A percentile compares a stretch with the other conserved stretches of the same genome.
These are phyloP conservation scores for Lordiphosa fenestrarum DNA, from an alignment of 2,888 invertebrate genomes.

Conservation along the genomic window DNA sequence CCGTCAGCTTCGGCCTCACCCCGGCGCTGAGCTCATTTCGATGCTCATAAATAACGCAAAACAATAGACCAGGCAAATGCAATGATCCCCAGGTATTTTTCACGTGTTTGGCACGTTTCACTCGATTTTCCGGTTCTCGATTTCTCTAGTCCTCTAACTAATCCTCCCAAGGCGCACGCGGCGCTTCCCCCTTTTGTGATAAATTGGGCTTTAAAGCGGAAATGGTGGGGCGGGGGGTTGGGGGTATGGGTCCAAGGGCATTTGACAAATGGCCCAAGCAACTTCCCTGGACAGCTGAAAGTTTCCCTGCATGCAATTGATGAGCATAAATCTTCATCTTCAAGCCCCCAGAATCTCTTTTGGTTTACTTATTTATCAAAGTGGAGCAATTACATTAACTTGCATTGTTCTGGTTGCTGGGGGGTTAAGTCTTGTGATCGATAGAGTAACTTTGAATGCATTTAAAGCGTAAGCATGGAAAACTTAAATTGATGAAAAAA, in stretches of 20 bases:
- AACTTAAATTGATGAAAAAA: no score
- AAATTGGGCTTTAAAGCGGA: slow-evolving; percentile 70
- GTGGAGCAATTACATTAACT: slow-evolving; percentile 65
- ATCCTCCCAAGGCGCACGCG: slow-evolving; percentile 34
- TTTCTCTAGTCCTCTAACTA: slow-evolving; percentile 16
- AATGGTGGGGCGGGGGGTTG: slow-evolving; percentile 1
- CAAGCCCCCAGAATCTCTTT: slow-evolving; percentile 23
- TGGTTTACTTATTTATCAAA: slow-evolving; percentile 67
- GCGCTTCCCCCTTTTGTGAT: slow-evolving; percentile 60
- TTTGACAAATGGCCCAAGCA: slow-evolving; percentile 63
- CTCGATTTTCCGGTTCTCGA: slow-evolving; percentile 71
- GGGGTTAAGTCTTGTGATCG: slow-evolving; percentile 3
- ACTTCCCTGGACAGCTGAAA: slow-evolving; percentile 51
- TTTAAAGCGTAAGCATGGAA: neutral
- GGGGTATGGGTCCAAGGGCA: slow-evolving; percentile 17
- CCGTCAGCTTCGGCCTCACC: slow-evolving; percentile 35
- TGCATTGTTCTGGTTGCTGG: slow-evolving; percentile 12
- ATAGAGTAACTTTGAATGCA: slow-evolving; percentile 21
- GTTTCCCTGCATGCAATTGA: slow-evolving; percentile 56
- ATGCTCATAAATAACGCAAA: slow-evolving; percentile 67
- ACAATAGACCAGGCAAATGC: slow-evolving; percentile 39
- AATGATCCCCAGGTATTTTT: slow-evolving; percentile 76
- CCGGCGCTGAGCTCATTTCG: slow-evolving; percentile 37
- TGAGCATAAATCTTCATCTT: slow-evolving; percentile 66
- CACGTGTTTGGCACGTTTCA: slow-evolving; percentile 78